Conservation (phyloP, 2,888 invertebrate genomes). For the Ethmia dodecea region DNA sequence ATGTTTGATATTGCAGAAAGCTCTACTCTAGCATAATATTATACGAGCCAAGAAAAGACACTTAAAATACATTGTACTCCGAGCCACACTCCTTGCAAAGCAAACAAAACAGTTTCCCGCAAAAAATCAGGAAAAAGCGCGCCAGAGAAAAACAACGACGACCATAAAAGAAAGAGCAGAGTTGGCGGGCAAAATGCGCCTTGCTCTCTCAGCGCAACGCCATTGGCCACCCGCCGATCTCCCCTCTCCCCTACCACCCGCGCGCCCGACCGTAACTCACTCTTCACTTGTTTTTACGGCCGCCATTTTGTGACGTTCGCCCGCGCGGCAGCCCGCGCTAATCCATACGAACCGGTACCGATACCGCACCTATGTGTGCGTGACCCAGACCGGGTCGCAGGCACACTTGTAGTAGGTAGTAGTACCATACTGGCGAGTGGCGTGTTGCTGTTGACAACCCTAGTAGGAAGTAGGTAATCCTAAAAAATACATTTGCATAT, state of each 20-base stretch:
- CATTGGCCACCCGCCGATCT: conserved; percentile 51
- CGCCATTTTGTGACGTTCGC: conserved; percentile 77
- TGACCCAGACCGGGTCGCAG: conserved; percentile 34
- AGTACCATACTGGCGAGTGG: conserved; percentile 7
- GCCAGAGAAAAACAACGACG: conserved; percentile 70
- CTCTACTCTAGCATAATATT: too few relatives aligned
- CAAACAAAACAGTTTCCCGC: conserved; percentile 69
- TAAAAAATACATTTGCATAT: too few relatives aligned
- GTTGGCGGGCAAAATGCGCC: conserved; percentile 64
- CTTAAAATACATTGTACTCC: conserved; percentile 62
- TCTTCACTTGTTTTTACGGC: conserved; percentile 77
- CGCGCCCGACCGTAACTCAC: conserved; percentile 68
- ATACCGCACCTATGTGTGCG: conserved; percentile 41
- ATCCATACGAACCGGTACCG: conserved; percentile 46
- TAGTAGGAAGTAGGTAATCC: too few relatives aligned
- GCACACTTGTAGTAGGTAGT: conserved; percentile 11
- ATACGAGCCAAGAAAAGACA: conserved; percentile 42
- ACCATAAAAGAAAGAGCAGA: conserved; percentile 75
- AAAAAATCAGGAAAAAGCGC: conserved; percentile 65
- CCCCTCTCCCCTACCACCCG: conserved; percentile 28
- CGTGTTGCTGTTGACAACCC: conserved; percentile 9
- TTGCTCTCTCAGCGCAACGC: conserved; percentile 61
- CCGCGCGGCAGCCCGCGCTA: conserved; percentile 65
- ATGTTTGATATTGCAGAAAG: too few relatives aligned
- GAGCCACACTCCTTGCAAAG: conserved; percentile 49